Evolutionary conservation across 2,113 vertebrate genomes (phyloP).

Genomic region (Nettapus auritus): DNA sequence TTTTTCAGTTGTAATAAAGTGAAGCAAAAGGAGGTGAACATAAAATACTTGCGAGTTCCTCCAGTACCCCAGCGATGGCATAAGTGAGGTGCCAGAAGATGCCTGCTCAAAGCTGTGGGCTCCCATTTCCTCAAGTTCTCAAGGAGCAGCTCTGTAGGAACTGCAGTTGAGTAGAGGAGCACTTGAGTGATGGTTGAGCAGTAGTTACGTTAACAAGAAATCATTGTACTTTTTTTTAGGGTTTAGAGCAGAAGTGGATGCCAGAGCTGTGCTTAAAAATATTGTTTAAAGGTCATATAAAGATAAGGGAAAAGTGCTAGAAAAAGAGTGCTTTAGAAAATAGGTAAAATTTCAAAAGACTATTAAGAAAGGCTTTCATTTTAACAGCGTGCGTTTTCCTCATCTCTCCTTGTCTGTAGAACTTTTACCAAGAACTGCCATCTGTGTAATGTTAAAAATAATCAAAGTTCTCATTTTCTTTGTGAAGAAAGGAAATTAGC

Average conservation of each 20-base stretch:
- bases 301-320: not conserved
- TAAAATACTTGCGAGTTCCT: not conserved
- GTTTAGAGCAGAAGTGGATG: not conserved
- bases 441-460: not conserved
- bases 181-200: not conserved
- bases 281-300: not conserved
- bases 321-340: not conserved
- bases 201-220: not conserved
- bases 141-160: rapidly evolving
- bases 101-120: not conserved
- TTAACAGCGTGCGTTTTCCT: not conserved
- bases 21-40: not conserved
- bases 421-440: not conserved
- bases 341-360: not conserved
- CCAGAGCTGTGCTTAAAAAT: not conserved
- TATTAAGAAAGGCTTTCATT: not conserved
- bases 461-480: not conserved
- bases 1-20: not conserved
- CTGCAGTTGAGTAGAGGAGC: rapidly evolving
- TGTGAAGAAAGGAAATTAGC: not conserved
- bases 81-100: not conserved
- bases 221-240: not conserved
- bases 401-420: rapidly evolving
- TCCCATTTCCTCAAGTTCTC: rapidly evolving
- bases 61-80: not conserved